Conservation (phyloP, 2,797 vertebrate species). For the Schizopygopsis malacanthus region DNA sequence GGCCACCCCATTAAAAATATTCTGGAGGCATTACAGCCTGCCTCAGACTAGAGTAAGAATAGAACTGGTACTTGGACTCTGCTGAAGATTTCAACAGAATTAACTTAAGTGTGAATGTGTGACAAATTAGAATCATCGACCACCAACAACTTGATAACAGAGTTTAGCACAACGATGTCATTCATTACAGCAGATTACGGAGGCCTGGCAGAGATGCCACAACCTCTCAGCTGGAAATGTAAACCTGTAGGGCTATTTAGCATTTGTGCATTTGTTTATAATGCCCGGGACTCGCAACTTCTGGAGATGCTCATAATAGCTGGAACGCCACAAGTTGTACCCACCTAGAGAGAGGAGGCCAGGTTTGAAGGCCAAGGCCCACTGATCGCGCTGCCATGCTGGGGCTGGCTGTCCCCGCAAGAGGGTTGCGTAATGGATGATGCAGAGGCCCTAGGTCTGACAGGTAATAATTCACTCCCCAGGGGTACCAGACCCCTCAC, state of each 20-base stretch:
- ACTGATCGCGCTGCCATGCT: conserved; percentile 66
- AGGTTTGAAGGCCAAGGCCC: conserved; percentile 70
- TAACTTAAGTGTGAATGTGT: conserved; percentile 26
- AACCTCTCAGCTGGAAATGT: conserved; percentile 2
- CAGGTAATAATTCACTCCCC: conserved; percentile 84
- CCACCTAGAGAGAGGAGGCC: conserved; percentile 58
- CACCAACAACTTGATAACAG: conserved; percentile 28
- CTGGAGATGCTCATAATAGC: conserved; percentile 63
- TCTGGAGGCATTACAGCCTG: background rate
- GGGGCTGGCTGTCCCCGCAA: conserved; percentile 64
- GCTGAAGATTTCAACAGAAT: conserved; percentile 16
- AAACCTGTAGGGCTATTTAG: background rate
- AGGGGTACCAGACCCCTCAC: conserved; percentile 70
- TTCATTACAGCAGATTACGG: conserved; percentile 14
- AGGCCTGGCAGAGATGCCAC: background rate
- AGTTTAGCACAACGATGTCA: background rate
- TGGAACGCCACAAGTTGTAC: conserved; percentile 66
- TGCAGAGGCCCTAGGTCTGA: conserved; percentile 66
- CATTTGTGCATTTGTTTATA: conserved; percentile 3
- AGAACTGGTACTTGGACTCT: background rate
- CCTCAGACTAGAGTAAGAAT: conserved; percentile 22
- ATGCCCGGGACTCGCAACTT: background rate
- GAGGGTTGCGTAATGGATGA: conserved; percentile 77
- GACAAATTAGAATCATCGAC: conserved; percentile 27
- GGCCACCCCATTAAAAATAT: conserved; percentile 14